These are phyloP conservation scores for Pipra filicauda DNA, from an alignment of 2,113 vertebrate species.

Conservation along the genomic window DNA sequence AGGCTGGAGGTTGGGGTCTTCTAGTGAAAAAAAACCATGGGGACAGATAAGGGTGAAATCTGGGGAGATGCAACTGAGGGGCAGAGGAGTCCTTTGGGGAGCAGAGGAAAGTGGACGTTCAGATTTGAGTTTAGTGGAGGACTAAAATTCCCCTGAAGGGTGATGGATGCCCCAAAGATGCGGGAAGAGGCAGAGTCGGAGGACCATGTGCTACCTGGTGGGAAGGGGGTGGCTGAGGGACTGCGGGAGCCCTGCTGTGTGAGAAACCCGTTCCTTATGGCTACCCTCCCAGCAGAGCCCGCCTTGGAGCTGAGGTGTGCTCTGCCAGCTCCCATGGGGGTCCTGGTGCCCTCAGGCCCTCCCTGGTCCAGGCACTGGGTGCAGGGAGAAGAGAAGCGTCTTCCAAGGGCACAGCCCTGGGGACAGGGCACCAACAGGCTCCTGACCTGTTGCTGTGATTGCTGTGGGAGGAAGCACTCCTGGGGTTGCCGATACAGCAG, in stretches of 20 bases:
- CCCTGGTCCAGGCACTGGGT: not conserved
- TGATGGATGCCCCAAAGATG: not conserved
- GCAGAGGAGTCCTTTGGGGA: not conserved
- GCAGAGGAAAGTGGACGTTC: not conserved
- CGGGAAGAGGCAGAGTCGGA: accelerated
- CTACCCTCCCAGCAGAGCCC: not conserved
- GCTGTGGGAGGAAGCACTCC: not conserved
- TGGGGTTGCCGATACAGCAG: not conserved
- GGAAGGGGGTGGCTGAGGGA: not conserved
- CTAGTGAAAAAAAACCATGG: not conserved
- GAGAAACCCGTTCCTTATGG: not conserved
- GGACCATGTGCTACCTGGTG: not conserved
- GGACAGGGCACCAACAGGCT: not conserved
- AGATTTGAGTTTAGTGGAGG: not conserved
- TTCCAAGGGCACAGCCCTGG: not conserved
- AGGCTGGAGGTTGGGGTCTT: not conserved
- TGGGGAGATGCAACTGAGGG: not conserved
- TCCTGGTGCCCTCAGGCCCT: not conserved
- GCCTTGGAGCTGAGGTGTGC: not conserved
- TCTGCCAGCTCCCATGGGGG: not conserved
- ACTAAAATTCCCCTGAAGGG: not conserved
- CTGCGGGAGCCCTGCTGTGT: accelerated
- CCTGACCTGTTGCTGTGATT: conserved; percentile 42
- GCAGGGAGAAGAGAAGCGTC: not conserved
- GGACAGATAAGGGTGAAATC: not conserved